phyloP scores from a whole-genome alignment of 2,113 vertebrate species.

The Pelmatolapia mariae region DNA sequence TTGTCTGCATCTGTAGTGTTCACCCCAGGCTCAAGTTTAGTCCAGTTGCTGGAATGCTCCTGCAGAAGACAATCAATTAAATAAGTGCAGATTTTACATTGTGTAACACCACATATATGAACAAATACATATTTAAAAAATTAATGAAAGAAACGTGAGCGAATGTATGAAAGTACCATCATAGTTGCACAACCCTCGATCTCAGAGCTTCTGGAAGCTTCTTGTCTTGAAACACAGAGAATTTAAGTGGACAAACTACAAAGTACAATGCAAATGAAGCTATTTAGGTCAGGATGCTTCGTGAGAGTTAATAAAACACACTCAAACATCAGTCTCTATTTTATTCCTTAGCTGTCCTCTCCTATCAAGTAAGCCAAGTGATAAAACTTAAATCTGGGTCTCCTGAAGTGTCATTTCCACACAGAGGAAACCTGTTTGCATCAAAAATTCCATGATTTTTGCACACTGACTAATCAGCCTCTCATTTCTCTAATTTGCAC shows the following conservation, averaged over 20 bases:
- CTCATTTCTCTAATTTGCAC: neutral
- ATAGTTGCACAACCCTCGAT: neutral
- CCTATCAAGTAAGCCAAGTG: neutral
- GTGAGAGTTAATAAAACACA: neutral
- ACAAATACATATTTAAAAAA: neutral
- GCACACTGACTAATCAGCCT: neutral
- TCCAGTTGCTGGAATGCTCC: neutral
- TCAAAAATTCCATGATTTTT: neutral
- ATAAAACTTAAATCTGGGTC: neutral
- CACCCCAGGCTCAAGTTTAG: slow-evolving; percentile 4
- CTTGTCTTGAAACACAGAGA: neutral
- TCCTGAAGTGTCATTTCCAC: neutral
- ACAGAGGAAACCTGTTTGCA: rapidly evolving
- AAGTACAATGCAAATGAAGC: neutral
- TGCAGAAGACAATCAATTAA: neutral
- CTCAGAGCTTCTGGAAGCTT: neutral
- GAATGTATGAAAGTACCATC: neutral
- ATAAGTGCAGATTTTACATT: neutral
- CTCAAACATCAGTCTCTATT: neutral
- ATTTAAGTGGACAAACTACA: neutral
- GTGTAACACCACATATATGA: neutral
- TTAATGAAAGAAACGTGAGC: neutral
- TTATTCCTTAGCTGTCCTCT: neutral
- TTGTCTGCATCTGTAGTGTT: neutral
- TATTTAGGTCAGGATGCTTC: neutral